Conservation (phyloP, 2,888 invertebrate genomes). For the Notodonta dromedarius region DNA sequence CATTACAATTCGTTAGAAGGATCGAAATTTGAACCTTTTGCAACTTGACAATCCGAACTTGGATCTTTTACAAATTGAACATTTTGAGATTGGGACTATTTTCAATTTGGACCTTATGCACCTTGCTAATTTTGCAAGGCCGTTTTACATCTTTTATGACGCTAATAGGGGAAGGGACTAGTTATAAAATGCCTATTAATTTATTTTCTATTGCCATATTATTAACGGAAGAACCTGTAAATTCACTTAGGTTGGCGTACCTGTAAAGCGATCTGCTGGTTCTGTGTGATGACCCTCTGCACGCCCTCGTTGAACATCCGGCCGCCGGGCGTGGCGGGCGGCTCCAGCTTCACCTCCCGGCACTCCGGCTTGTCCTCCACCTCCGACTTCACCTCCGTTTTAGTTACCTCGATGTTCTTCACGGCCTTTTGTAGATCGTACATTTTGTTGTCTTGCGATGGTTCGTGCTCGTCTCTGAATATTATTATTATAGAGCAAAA, state of each 20-base stretch:
- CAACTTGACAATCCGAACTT: too few relatives aligned
- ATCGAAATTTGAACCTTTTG: not conserved
- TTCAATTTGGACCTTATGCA: too few relatives aligned
- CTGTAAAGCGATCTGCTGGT: constrained; percentile 71
- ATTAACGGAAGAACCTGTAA: too few relatives aligned
- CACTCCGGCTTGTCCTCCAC: constrained; percentile 57
- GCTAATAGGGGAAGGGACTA: too few relatives aligned
- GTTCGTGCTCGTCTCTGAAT: constrained; percentile 64
- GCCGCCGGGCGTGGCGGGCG: constrained; percentile 36
- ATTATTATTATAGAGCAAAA: too few relatives aligned
- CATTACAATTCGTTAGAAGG: not conserved
- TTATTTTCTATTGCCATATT: too few relatives aligned
- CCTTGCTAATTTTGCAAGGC: too few relatives aligned
- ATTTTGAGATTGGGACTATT: too few relatives aligned
- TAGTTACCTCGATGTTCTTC: constrained; percentile 65
- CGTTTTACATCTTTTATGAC: too few relatives aligned
- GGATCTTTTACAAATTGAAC: too few relatives aligned
- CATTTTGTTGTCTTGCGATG: constrained; percentile 65
- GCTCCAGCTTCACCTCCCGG: constrained; percentile 57
- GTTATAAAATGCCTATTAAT: too few relatives aligned
- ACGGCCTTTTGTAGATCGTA: constrained; percentile 72
- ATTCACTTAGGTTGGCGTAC: constrained; percentile 32
- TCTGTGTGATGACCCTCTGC: constrained; percentile 64
- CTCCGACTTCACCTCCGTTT: constrained; percentile 61
- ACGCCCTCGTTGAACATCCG: constrained; percentile 65